Percentiles rank a stretch among this genome's conserved stretches.
phyloP scores from a whole-genome alignment of 2,797 vertebrate genomes.

The Acrocephalus scirpaceus region DNA sequence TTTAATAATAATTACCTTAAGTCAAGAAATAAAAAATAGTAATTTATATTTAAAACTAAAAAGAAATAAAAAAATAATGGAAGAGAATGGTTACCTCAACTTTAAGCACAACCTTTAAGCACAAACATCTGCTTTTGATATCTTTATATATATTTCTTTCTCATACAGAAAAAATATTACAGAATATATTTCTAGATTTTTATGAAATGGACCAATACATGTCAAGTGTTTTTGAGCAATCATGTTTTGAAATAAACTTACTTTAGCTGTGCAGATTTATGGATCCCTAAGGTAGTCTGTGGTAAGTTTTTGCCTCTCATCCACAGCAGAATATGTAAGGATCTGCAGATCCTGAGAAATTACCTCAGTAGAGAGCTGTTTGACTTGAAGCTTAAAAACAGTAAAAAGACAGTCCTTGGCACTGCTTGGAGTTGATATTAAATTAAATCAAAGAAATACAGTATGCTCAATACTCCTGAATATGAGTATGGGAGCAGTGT shows the following conservation, averaged over 20 bases:
- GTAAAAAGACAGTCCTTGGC: not conserved
- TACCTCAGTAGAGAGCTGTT: not conserved
- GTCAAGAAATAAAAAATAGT: not conserved
- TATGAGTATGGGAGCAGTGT: not conserved
- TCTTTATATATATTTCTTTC: not conserved
- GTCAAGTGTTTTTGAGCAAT: not conserved
- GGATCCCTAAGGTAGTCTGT: not conserved
- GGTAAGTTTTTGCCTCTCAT: not conserved
- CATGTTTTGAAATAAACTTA: not conserved
- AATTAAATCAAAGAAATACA: not conserved
- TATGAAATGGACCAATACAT: not conserved
- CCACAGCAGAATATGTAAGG: not conserved
- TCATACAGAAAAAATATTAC: not conserved
- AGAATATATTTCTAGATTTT: not conserved
- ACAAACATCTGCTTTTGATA: not conserved
- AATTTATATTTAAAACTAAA: not conserved
- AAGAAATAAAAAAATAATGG: not conserved
- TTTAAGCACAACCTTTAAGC: not conserved
- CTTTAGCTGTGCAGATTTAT: not conserved
- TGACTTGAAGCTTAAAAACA: not conserved
- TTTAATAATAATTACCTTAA: not conserved
- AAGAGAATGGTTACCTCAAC: not conserved
- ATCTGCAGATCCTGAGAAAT: not conserved
- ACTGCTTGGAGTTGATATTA: not conserved
- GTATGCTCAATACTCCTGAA: not conserved